Evolutionary conservation across 2,113 vertebrate genomes (phyloP).

Genomic region (Scolopax mira): DNA sequence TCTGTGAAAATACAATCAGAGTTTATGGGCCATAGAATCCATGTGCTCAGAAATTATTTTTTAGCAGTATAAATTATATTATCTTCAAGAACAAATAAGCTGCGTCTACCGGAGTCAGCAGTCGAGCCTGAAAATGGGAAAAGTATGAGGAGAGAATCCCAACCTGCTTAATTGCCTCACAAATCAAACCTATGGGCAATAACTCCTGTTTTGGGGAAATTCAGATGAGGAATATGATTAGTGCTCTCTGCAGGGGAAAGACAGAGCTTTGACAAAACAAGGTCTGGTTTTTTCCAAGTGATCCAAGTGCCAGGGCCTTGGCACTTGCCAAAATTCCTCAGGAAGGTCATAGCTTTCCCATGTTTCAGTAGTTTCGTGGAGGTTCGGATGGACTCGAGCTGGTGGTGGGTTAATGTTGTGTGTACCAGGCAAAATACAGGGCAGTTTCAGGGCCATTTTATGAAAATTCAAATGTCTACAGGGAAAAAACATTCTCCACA

Average conservation of each 20-base stretch:
- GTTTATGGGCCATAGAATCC: not conserved
- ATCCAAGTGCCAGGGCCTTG: not conserved
- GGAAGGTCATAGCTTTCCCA: not conserved
- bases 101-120: not conserved
- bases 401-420: not conserved
- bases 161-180: conserved; percentile 31
- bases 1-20: conserved; percentile 4
- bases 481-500: not conserved
- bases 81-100: conserved; percentile 7
- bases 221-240: conserved; percentile 16
- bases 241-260: conserved; percentile 1
- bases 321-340: not conserved
- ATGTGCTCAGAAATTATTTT: not conserved
- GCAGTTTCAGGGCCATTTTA: not conserved
- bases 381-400: not conserved
- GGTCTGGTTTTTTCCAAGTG: not conserved
- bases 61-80: conserved; percentile 12
- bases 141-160: conserved; percentile 17
- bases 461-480: not conserved
- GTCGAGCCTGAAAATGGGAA: not conserved
- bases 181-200: conserved; percentile 39
- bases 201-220: conserved; percentile 15
- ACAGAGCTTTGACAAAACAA: not conserved
- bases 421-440: not conserved
- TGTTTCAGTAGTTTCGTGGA: not conserved